Base-by-base conservation (phyloP, 2,797 vertebrate species). In the Thunnus albacares region DNA sequence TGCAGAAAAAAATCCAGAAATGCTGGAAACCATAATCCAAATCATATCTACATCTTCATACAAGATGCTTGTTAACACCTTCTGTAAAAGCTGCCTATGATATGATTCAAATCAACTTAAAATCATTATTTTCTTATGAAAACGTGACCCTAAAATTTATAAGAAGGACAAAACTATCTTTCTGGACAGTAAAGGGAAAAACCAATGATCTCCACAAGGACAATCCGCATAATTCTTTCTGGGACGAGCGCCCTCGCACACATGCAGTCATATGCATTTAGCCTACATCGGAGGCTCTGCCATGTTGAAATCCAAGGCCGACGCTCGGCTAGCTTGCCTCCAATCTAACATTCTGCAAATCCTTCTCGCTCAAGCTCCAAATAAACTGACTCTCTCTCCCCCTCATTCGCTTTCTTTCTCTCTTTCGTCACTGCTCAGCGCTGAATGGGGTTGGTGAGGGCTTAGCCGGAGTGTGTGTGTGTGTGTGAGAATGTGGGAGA, bases 301-400 rank as follows among this genome's bases (percentile, higher is more conserved):
- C 28, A 47, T 38, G 24, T 28, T 81, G 69, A 90, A 84, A 82
- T 61, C 65, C 75, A 77, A 88, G 61, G 66, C 76, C 67, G 26
- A 49, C 1, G 57, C 69, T 84, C 14, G 15, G 56, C 51, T 59
- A 60, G 52, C 64, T 26, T 13, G 22, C 76, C 66, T 81, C 71
- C 77, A 68, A 73, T 79, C 87, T 78, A 70, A 84, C 66, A 24
- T 80, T 77, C 59, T 64, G 49, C 57, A 78, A 90, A 90, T 86
- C 77, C 71, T 38, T 71, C 51, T 62, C 33, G 38, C 81, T 79
- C 75, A 64, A 75, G 71, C 66, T 20, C 65, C 73, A 85, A 88
- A 90, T 71, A 86, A 61, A 77, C 38, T 26, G 26, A 53, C 70
- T 55, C 24, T 41, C 71, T 12, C 74, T 3, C n/a, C 12, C 59